These are phyloP conservation scores for Holacanthella duospinosa DNA, from an alignment of 2,888 invertebrate genomes.

Conservation along the genomic window DNA sequence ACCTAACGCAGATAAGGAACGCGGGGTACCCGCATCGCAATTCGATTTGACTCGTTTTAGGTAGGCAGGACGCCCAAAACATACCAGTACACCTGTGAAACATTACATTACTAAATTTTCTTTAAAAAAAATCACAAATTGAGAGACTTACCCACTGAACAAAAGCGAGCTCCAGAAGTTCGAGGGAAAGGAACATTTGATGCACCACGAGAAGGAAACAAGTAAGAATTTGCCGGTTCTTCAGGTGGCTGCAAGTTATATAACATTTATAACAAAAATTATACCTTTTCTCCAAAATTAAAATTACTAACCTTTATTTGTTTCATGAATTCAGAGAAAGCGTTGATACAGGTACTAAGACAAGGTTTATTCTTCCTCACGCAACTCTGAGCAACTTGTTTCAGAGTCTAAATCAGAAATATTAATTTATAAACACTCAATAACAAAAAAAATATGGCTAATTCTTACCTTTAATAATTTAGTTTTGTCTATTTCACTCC, in stretches of 20 bases:
- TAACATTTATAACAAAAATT: not conserved
- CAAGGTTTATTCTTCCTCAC: slow-evolving; percentile 77
- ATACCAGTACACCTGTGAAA: slow-evolving; percentile 58
- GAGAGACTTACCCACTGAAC: slow-evolving; percentile 57
- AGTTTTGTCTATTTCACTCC: slow-evolving; percentile 61
- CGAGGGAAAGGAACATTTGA: slow-evolving; percentile 84
- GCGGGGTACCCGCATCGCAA: slow-evolving; percentile 62
- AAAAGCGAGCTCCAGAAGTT: slow-evolving; percentile 87
- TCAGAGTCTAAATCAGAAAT: slow-evolving; percentile 48
- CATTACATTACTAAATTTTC: not conserved
- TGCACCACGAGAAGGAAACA: slow-evolving; percentile 41
- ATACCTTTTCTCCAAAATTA: too few relatives aligned
- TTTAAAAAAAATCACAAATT: not conserved
- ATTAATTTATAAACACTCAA: too few relatives aligned
- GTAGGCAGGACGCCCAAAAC: slow-evolving; percentile 65
- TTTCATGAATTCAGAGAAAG: slow-evolving; percentile 32
- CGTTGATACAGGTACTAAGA: slow-evolving; percentile 45
- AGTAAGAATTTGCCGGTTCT: slow-evolving; percentile 35
- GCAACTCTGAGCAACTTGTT: slow-evolving; percentile 67
- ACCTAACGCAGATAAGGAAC: slow-evolving; percentile 63
- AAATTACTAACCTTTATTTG: slow-evolving; percentile 29
- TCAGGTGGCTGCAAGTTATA: slow-evolving; percentile 23
- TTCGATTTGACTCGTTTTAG: slow-evolving; percentile 54
- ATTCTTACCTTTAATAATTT: slow-evolving; percentile 57
- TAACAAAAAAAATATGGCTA: not conserved